Percentiles rank a stretch among this genome's conserved stretches.
Evolutionary conservation across 2,113 vertebrate genomes (phyloP).

Genomic region (Myodes glareolus): DNA sequence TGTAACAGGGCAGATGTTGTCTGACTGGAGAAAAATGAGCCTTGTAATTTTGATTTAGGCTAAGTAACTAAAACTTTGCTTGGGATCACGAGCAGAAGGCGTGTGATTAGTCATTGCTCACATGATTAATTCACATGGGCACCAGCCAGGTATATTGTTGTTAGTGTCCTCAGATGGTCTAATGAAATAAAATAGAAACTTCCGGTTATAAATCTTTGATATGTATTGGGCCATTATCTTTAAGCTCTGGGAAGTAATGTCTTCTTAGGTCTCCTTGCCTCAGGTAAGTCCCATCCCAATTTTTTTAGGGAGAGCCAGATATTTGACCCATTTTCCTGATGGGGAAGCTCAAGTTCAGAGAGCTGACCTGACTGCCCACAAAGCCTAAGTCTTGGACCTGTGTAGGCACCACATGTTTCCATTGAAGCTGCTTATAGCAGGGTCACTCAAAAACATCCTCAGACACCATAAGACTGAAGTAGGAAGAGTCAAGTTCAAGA

Average conservation of each 20-base stretch:
- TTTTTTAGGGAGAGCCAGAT: neutral
- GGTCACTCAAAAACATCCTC: neutral
- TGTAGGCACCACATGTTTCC: neutral
- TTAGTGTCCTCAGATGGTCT: neutral
- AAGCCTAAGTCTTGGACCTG: neutral
- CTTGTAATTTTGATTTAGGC: neutral
- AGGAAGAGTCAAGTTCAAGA: neutral
- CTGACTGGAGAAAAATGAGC: constrained; percentile 23
- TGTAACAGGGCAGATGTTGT: neutral
- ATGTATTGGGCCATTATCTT: neutral
- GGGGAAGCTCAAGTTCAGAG: neutral
- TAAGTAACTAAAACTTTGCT: constrained; percentile 28
- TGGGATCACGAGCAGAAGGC: neutral
- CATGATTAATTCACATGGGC: neutral
- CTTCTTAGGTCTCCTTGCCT: neutral
- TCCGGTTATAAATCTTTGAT: neutral
- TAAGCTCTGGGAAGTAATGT: neutral
- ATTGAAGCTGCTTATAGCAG: too few species aligned
- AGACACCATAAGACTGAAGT: neutral
- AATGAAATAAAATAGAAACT: neutral
- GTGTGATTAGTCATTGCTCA: neutral
- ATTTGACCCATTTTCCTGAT: neutral
- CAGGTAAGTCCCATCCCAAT: neutral
- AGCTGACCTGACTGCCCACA: too few species aligned
- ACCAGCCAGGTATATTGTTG: neutral